Base-by-base conservation (phyloP, 2,113 vertebrate species). In the Neoarius graeffei region DNA sequence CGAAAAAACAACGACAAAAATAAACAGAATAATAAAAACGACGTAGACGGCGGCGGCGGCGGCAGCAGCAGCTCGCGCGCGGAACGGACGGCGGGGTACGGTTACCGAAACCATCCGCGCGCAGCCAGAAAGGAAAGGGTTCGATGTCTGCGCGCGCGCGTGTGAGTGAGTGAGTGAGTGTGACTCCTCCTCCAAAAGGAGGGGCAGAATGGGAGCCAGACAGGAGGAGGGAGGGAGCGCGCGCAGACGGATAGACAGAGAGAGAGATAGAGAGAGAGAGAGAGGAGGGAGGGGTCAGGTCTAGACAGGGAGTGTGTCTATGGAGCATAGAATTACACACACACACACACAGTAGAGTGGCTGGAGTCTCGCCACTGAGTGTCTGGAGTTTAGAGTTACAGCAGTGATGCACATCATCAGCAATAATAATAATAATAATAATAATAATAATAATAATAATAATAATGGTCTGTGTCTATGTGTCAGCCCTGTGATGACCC, bases 251-350 rank as follows among this genome's bases (percentile, higher is more conserved):
- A 83, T 83, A 54, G 82, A 84, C 8, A 52, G 60, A 62, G 30
- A 56, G 20, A 83, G 81, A 64, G 48, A 23, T 1, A 30, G 30
- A 69, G n/a, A 84, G 82, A 50, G 62, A 84, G 48, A 59, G 80
- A 74, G 17, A 60, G 59, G 27, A 57, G 52, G 66, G 67, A 59
- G 54, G 84, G 82, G 66, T 42, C 27, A 54, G 84, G 84, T 85
- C 84, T 85, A 85, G 84, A 85, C 84, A 74, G 67, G 67, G 84
- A 59, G 84, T 73, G 67, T 73, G 83, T 85, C 27, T 85, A 57
- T 59, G 17, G 56, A 56, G 83, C 25, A 54, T 84, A 59, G 84
- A 59, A 73, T 71, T 85, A 17, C 81, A 25, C 73, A 48, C 71
- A 42, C 73, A n/a, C n/a, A 80, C 48, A 79, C 50, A 60, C 23